Evolutionary conservation across 2,888 invertebrate species (phyloP), one percentile per base, ranked within the genome.

Genomic region (Agrotis exclamationis): DNA sequence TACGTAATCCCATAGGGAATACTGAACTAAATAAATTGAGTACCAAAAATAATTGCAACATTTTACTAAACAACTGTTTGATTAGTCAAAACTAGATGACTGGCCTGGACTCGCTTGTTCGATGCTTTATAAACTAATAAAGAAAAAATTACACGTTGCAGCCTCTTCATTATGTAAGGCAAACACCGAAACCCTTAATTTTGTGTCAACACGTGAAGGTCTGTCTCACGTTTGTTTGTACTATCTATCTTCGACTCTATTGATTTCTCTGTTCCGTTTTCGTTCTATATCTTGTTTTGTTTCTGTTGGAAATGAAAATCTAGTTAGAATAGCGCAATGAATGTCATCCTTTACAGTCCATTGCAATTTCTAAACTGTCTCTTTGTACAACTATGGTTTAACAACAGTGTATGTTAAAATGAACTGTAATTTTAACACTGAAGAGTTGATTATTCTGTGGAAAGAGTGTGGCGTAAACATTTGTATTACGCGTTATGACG

Each of bases 81-180:
- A 68, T 87, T 85, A 78, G 51, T 65, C 56, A 74, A 85, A 86
- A 79, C 82, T 75, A 60, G 80, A 70, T 72, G 83, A 88, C 87
- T 89, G 84, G 77, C 76, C 74, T 78, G 70, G 59, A 73, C 65
- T 53, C 58, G 62, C 74, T 77, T 85, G 83, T 83, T 76, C 76
- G 62, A 64, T 74, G 80, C 87, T 93, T 88, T 93, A 92, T 93
- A 91, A 90, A 89, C 89, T 81, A 88, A 85, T 83, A 82, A 79
- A 70, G 60, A 54, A 83, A 85, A 91, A 93, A 94, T 92, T 92
- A 89, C 79, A 91, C 54, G 90, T 87, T 79, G 74, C 80, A 85
- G 81, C 78, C 78, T 68, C 66, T 82, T 91, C 89, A 93, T 93
- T 92, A 92, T 79, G 76, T 80, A 80, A 83, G 73, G 73, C 86